phyloP scores from a whole-genome alignment of 2,797 vertebrate genomes.

The Characodon lateralis region DNA sequence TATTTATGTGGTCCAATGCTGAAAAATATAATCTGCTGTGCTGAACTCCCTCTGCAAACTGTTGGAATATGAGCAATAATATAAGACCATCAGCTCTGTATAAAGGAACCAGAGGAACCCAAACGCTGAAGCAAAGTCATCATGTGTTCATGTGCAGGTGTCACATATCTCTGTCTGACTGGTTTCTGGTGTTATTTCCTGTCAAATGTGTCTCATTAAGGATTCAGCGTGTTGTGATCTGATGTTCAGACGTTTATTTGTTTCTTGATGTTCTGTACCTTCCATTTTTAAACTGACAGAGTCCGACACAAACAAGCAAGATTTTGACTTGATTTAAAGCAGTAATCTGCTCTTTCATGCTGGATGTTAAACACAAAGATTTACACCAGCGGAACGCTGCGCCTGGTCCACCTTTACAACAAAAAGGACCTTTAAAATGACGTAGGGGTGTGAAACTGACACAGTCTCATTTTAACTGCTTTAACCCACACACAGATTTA shows the following conservation, averaged over 20 bases:
- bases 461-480: not conserved
- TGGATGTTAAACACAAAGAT: not conserved
- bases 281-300: not conserved
- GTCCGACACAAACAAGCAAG: no score
- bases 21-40: slow-evolving; percentile 20
- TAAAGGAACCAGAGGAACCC: not conserved
- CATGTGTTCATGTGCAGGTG: not conserved
- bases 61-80: slow-evolving; percentile 53
- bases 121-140: not conserved
- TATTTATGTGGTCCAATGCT: slow-evolving; percentile 20
- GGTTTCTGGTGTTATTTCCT: not conserved
- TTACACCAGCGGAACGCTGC: no score
- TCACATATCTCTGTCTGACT: slow-evolving; percentile 18
- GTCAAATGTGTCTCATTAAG: slow-evolving; percentile 13
- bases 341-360: not conserved
- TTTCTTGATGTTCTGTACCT: not conserved
- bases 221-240: slow-evolving; percentile 1
- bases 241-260: slow-evolving; percentile 1
- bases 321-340: not conserved
- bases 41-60: slow-evolving; percentile 25
- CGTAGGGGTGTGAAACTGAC: not conserved
- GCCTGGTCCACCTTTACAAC: no score
- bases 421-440: not conserved
- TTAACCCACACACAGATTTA: not conserved
- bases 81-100: not conserved